Conservation (phyloP, 2,797 vertebrate species). For the Botia kubotai region DNA sequence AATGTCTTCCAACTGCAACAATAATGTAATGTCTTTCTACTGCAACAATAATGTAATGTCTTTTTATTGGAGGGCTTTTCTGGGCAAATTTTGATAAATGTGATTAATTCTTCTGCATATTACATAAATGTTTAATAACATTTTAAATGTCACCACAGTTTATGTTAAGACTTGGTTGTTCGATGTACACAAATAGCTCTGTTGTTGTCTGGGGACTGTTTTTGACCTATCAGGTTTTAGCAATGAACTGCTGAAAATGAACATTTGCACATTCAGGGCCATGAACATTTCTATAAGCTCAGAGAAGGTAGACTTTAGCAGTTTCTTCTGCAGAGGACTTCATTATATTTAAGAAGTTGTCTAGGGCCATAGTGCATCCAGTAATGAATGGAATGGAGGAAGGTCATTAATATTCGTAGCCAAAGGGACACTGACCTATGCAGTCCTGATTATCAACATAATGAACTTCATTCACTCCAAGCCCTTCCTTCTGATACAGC, state of each 20-base stretch:
- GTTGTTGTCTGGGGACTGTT: not conserved
- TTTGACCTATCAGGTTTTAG: not conserved
- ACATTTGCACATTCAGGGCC: not conserved
- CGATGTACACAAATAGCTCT: not conserved
- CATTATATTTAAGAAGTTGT: slow-evolving; percentile 8
- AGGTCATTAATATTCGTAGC: slow-evolving; percentile 17
- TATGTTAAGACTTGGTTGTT: not conserved
- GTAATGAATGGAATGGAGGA: slow-evolving; percentile 23
- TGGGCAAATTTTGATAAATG: not conserved
- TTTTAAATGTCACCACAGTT: not conserved
- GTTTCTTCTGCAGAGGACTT: not conserved
- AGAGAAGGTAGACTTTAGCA: not conserved
- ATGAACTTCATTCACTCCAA: slow-evolving; percentile 91
- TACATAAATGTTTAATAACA: not conserved
- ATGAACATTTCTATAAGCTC: not conserved
- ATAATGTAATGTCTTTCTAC: not conserved
- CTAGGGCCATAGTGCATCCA: not conserved
- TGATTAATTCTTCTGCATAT: not conserved
- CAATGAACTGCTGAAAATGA: not conserved
- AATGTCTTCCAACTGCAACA: not conserved
- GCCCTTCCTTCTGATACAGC: slow-evolving; percentile 89
- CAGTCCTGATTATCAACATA: slow-evolving; percentile 94
- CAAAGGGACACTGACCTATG: slow-evolving; percentile 79
- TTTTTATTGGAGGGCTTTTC: not conserved
- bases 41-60: not conserved